Conservation (phyloP, 2,888 invertebrate genomes). For the Spatulosminthurus flaviceps region DNA sequence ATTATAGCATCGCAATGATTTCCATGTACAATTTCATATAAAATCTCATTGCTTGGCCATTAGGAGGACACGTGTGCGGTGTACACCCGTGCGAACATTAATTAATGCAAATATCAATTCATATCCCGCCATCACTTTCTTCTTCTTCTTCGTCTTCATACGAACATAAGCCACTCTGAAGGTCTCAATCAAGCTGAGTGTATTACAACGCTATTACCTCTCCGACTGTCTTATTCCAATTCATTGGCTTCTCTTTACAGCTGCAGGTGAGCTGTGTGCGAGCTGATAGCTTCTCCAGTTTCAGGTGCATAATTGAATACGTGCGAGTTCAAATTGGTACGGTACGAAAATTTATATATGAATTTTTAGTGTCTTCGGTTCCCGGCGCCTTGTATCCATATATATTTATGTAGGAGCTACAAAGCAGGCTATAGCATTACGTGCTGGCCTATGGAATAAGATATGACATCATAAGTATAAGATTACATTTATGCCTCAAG, state of each 20-base stretch:
- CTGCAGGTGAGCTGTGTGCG: neutral
- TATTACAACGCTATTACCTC: neutral
- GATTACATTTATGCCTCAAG: neutral
- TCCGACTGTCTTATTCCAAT: neutral
- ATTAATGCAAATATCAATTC: slow-evolving; percentile 18
- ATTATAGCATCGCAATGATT: too few relatives aligned
- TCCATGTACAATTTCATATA: too few relatives aligned
- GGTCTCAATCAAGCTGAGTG: neutral
- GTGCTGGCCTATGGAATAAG: neutral
- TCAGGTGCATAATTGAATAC: too few relatives aligned
- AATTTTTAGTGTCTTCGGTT: too few relatives aligned
- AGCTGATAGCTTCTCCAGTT: too few relatives aligned
- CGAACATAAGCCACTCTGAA: neutral
- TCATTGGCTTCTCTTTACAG: neutral
- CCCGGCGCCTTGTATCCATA: too few relatives aligned
- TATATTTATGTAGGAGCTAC: neutral
- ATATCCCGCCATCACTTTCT: neutral
- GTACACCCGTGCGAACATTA: slow-evolving; percentile 14
- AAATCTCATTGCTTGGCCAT: too few relatives aligned
- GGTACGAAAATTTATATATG: too few relatives aligned
- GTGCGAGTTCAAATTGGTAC: too few relatives aligned
- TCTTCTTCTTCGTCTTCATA: too few relatives aligned
- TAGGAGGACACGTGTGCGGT: neutral
- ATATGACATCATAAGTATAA: neutral
- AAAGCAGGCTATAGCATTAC: neutral